Evolutionary conservation across 37 sponge, comb jelly and placozoan genomes (phyloP), one percentile per base, ranked within the genome.

Genomic region (Aplysina aerophoba): DNA sequence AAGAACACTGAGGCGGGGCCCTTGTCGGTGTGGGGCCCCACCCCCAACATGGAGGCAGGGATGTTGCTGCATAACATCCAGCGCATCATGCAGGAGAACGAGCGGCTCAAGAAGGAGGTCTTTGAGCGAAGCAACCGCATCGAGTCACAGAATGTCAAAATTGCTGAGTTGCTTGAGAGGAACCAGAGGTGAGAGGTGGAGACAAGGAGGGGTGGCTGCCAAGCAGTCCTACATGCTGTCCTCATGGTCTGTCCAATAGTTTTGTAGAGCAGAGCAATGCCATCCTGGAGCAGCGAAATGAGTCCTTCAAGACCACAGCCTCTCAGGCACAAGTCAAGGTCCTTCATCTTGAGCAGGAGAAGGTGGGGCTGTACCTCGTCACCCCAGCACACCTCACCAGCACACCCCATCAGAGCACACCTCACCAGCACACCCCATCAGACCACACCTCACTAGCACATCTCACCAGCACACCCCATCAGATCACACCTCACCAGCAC

Each of bases 231-330:
- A 44, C n/a, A 44, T 44, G 50, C n/a, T 44, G 50, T 8, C 8
- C 50, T 44, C 8, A 8, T 3, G 3, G 50, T 44, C 50, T 11
- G 8, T 44, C 50, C 50, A 44, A n/a, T 54, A 95, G 96, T 61
- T 95, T 88, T 90, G 97, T 97, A 16, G 97, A 97, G 60, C 96
- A 97, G 91, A 97, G 97, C 50, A 92, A 97, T 80, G 37, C 80
- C 63, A 88, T 95, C 87, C 58, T 97, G 86, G 97, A 97, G 74
- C 97, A 97, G 62, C 64, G 97, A 0, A 95, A 88, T 31, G 97
- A 97, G 59, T 85, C 97, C 17, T 95, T 97, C 89, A 95, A 97
- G 88, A 85, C 81, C 58, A 97, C 96, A 41, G 86, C 97, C 0
- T 91, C 97, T 17, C 65, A 88, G 27, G 86, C 96, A 34, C 97